Percentiles rank a stretch among this genome's conserved stretches.
phyloP scores from a whole-genome alignment of 2,113 vertebrate genomes.

The Piprites chloris region DNA sequence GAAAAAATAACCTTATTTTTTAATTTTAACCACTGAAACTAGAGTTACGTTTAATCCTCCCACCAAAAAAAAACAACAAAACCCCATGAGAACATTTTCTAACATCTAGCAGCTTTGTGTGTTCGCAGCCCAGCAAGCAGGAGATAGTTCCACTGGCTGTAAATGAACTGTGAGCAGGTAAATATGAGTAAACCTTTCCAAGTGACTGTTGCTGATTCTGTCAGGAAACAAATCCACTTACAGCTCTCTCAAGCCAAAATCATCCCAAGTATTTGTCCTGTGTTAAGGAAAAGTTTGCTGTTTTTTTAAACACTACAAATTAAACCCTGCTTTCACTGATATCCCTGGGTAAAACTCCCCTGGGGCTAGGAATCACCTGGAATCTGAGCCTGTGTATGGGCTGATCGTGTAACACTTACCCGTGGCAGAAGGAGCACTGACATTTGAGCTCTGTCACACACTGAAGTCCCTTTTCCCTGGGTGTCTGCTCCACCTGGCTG shows the following conservation, averaged over 20 bases:
- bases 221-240: not conserved
- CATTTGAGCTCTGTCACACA: not conserved
- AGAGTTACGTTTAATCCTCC: not conserved
- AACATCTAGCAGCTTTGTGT: not conserved
- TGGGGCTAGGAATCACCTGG: not conserved
- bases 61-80: not conserved
- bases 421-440: not conserved
- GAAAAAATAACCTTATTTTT: not conserved
- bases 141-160: not conserved
- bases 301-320: not conserved
- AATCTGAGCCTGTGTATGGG: not conserved
- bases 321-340: not conserved
- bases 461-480: accelerated
- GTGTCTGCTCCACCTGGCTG: not conserved
- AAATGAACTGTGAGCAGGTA: not conserved
- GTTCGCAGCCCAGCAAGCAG: not conserved
- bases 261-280: not conserved
- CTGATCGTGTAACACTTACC: not conserved
- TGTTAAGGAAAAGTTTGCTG: not conserved
- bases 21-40: not conserved
- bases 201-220: not conserved
- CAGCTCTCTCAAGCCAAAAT: not conserved
- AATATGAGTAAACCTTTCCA: not conserved
- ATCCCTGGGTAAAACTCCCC: not conserved
- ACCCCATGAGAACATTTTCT: not conserved